phyloP scores from a whole-genome alignment of 2,113 vertebrate species.

The Rhagologus leucostigma region DNA sequence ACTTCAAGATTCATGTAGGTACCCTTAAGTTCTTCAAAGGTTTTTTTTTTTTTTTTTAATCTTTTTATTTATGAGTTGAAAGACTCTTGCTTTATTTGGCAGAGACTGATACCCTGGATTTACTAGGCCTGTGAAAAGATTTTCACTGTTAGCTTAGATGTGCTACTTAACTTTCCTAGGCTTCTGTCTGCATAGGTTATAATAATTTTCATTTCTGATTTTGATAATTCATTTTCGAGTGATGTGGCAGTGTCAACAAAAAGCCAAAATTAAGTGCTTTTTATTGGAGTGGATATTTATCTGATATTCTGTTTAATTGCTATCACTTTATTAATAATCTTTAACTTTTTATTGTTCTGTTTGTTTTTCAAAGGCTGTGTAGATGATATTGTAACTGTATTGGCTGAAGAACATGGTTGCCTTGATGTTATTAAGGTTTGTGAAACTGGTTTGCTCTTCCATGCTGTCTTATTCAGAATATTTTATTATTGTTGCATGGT shows the following conservation, averaged over 20 bases:
- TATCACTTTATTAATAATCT: neutral
- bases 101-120: neutral
- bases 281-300: neutral
- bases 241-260: neutral
- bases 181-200: neutral
- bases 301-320: neutral
- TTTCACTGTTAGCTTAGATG: neutral
- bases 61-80: neutral
- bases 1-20: neutral
- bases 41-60: neutral
- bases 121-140: neutral
- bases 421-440: conserved; percentile 88
- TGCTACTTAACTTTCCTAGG: neutral
- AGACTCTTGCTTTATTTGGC: neutral
- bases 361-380: conserved; percentile 81
- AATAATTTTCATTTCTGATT: neutral
- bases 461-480: neutral
- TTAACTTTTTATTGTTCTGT: neutral
- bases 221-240: neutral
- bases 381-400: conserved; percentile 89
- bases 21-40: neutral
- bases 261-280: neutral
- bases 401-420: conserved; percentile 96
- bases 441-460: neutral
- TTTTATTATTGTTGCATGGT: neutral